phyloP scores from a whole-genome alignment of 2,888 invertebrate genomes.

The Melieria picta region DNA sequence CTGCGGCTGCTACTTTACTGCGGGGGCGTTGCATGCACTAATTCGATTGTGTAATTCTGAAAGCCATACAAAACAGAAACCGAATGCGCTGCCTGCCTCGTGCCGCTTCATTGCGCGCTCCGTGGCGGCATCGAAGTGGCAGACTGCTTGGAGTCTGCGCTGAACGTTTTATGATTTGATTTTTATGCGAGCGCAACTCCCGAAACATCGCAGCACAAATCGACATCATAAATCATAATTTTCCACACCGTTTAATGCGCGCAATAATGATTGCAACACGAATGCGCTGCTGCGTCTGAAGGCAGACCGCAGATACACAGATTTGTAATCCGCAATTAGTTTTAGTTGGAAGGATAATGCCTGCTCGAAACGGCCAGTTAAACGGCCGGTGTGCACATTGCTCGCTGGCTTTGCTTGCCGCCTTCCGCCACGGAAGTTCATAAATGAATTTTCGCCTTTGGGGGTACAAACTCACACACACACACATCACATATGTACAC shows the following conservation, averaged over 20 bases:
- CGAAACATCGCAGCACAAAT: constrained; percentile 23
- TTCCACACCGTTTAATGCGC: constrained; percentile 56
- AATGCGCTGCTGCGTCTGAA: constrained; percentile 30
- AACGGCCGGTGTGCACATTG: background rate
- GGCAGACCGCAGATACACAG: constrained; percentile 19
- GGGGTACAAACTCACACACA: background rate
- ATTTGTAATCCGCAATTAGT: constrained; percentile 22
- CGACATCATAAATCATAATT: constrained; percentile 54
- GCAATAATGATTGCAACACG: constrained; percentile 52
- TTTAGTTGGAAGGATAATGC: constrained; percentile 25
- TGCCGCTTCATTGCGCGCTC: background rate
- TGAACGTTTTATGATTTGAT: constrained; percentile 3
- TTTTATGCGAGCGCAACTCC: background rate
- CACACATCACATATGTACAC: background rate
- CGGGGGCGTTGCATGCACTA: background rate
- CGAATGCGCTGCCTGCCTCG: background rate
- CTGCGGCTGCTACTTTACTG: too few relatives aligned
- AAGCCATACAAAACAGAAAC: background rate
- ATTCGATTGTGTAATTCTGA: constrained; percentile 27
- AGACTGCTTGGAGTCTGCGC: constrained; percentile 15
- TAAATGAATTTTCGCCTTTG: background rate
- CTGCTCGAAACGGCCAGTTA: background rate
- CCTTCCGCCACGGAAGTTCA: background rate
- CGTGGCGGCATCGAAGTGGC: background rate
- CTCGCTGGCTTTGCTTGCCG: too few relatives aligned